These are phyloP conservation scores for Mesoligia furuncula DNA, from an alignment of 2,888 invertebrate species.

Conservation along the genomic window DNA sequence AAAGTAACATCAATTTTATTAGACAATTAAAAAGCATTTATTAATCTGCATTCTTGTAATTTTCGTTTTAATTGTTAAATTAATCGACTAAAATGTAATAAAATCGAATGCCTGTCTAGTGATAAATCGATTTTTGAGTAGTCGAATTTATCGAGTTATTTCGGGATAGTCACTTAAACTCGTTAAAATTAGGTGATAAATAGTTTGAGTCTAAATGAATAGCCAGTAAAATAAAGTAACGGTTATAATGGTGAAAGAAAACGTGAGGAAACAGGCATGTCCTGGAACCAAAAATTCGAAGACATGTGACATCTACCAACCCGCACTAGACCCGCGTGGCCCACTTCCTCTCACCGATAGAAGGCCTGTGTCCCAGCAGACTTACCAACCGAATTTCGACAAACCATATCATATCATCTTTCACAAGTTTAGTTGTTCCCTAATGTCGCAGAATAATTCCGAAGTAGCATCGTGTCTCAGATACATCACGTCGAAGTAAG, in stretches of 20 bases:
- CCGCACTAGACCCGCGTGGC: background rate
- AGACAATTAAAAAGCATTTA: slow-evolving; percentile 35
- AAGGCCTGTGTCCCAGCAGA: background rate
- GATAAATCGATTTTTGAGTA: slow-evolving; percentile 30
- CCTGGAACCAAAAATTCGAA: background rate
- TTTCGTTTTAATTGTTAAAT: slow-evolving; percentile 25
- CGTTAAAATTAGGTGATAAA: slow-evolving; percentile 9
- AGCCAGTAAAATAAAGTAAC: background rate
- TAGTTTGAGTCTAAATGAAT: slow-evolving; percentile 9
- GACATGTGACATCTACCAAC: no score
- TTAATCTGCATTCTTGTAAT: slow-evolving; percentile 16
- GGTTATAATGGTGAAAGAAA: background rate
- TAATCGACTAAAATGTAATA: slow-evolving; percentile 34
- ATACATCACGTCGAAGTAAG: no score
- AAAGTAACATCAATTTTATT: slow-evolving; percentile 20
- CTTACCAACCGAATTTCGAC: no score
- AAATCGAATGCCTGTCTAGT: slow-evolving; percentile 23
- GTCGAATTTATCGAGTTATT: slow-evolving; percentile 16
- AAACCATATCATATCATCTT: no score
- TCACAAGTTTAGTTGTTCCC: no score
- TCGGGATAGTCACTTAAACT: background rate
- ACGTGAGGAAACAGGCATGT: background rate
- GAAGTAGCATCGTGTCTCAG: no score
- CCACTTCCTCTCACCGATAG: background rate
- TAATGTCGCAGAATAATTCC: no score